Percentiles rank a stretch among this genome's conserved stretches.
phyloP scores from a whole-genome alignment of 2,888 invertebrate genomes.

The Taphrorychus bicolor region DNA sequence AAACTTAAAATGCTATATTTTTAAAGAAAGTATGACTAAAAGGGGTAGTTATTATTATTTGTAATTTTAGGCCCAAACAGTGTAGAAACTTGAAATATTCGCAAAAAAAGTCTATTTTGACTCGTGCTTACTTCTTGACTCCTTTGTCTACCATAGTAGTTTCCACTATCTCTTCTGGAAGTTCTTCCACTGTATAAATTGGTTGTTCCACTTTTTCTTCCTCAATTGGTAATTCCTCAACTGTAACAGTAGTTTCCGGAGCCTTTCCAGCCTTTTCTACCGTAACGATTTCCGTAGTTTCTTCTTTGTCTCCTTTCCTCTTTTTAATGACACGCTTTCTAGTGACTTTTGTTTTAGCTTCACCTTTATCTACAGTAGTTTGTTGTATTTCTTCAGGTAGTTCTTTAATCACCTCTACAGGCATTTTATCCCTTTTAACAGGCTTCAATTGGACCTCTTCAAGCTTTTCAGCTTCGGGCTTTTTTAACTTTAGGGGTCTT shows the following conservation, averaged over 20 bases:
- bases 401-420: constrained; percentile 50
- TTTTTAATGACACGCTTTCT: constrained; percentile 59
- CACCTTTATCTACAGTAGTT: constrained; percentile 43
- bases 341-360: constrained; percentile 53
- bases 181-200: constrained; percentile 49
- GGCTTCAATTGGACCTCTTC: constrained; percentile 47
- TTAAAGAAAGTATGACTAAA: too few species aligned
- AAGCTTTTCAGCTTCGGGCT: constrained; percentile 43
- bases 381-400: constrained; percentile 51
- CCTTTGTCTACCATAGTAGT: constrained; percentile 46
- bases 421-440: constrained; percentile 33
- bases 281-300: constrained; percentile 51
- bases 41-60: too few species aligned
- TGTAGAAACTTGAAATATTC: too few species aligned
- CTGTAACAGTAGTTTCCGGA: constrained; percentile 47
- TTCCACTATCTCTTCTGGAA: constrained; percentile 48
- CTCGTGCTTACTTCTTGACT: constrained; percentile 38
- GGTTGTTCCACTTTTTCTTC: constrained; percentile 43
- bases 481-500: constrained; percentile 10
- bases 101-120: too few species aligned
- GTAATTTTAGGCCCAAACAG: too few species aligned
- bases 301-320: constrained; percentile 50
- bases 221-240: constrained; percentile 36
- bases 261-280: constrained; percentile 47
- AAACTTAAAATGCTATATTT: too few species aligned